Base-by-base conservation (phyloP, 2,888 invertebrate genomes). In the Polietes domitor region DNA sequence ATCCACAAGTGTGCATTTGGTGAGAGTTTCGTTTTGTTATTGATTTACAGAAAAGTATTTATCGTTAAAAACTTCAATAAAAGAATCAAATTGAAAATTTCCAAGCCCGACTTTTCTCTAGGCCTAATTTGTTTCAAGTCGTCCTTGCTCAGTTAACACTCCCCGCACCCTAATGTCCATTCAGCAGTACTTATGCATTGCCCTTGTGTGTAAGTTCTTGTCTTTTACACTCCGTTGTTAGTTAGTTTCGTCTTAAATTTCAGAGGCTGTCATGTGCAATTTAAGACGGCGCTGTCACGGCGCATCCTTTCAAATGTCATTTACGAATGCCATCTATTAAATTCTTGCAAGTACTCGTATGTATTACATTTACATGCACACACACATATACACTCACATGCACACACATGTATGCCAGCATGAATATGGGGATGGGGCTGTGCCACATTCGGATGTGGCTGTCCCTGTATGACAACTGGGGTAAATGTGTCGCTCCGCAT, bases 271-370 rank as follows among this genome's bases (percentile, higher is more conserved):
- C 81, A 78, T 78, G 76, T 84, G 84, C 75, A 84, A 81, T 84
- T 84, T 78, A 68, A 26, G 73, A 84, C 37, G 76, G 74, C 81
- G 78, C 81, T 84, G 84, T 84, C 84, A 84, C 53, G 78, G 65
- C 77, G 77, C 77, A 78, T 80, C 81, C 78, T 81, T 84, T 84
- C 76, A 79, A 75, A 76, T 78, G 84, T 84, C 84, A 84, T 68
- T 84, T 84, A 80, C 71, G 77, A 68, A 68, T 43, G 43, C 24
- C 68, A 41, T 68, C 68, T 68, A 68, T 68, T 68, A 68, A 68
- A 68, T 68, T 68, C 43, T 24, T 43, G 68, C 68, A 68, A 17
- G 43, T 43, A 12, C 68, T 63, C 53, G 75, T 53, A 47, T 74
- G 55, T 70, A 21, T 75, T 63, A 50, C 71, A 50, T 26, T 61